phyloP scores from a whole-genome alignment of 2,888 invertebrate genomes.

The Lagria hirta region DNA sequence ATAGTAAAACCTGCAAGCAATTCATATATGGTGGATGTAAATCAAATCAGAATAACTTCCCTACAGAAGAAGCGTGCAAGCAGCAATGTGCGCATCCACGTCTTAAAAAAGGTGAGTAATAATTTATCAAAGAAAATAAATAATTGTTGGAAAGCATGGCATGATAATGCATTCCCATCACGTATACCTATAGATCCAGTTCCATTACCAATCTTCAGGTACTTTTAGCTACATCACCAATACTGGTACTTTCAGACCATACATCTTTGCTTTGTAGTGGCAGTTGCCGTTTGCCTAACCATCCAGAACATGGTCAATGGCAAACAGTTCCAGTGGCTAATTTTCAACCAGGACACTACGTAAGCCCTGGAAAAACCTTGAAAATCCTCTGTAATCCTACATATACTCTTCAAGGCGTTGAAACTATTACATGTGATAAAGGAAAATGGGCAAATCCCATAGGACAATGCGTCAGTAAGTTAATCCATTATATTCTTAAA shows the following conservation, averaged over 20 bases:
- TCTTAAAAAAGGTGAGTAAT: slow-evolving; percentile 70
- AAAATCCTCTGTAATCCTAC: slow-evolving; percentile 30
- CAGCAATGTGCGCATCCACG: slow-evolving; percentile 78
- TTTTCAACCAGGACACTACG: slow-evolving; percentile 31
- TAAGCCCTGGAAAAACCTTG: slow-evolving; percentile 28
- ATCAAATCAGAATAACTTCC: slow-evolving; percentile 83
- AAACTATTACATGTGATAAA: slow-evolving; percentile 1
- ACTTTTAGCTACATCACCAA: neutral
- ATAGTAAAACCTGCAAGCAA: slow-evolving; percentile 65
- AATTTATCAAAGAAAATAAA: too few species aligned
- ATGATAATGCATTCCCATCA: too few species aligned
- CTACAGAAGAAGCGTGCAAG: slow-evolving; percentile 75
- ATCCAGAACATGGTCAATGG: slow-evolving; percentile 39
- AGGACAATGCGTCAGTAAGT: slow-evolving; percentile 33
- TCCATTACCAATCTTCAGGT: neutral
- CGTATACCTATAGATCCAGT: slow-evolving; percentile 10
- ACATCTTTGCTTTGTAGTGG: slow-evolving; percentile 21
- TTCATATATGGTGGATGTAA: slow-evolving; percentile 89
- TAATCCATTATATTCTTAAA: neutral
- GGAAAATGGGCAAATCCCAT: slow-evolving; percentile 26
- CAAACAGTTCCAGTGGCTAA: too few species aligned
- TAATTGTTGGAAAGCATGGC: too few species aligned
- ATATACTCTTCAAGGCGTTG: slow-evolving; percentile 23
- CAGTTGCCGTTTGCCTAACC: slow-evolving; percentile 36
- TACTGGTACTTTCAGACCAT: slow-evolving; percentile 1